Percentiles rank a stretch among this genome's conserved stretches.
phyloP scores from a whole-genome alignment of 2,797 vertebrate species.

The Spinus olivaceus region DNA sequence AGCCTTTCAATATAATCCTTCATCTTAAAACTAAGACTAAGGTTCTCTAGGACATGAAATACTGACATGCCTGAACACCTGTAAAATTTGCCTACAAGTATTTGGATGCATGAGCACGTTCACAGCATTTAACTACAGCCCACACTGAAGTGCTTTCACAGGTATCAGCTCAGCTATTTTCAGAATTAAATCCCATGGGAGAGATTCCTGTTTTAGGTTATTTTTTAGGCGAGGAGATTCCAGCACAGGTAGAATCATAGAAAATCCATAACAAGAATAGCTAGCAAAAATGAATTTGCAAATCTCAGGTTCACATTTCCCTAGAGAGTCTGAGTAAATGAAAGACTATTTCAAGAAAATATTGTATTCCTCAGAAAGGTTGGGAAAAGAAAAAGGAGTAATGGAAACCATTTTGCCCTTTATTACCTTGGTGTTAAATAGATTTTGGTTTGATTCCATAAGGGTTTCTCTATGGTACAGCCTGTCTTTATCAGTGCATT shows the following conservation, averaged over 20 bases:
- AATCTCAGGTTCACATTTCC: not conserved
- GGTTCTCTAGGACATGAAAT: not conserved
- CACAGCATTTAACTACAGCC: slow-evolving; percentile 19
- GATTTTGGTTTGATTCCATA: not conserved
- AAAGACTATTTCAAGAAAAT: not conserved
- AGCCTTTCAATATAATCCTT: not conserved
- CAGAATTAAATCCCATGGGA: slow-evolving; percentile 40
- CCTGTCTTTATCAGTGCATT: not conserved
- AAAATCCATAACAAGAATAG: slow-evolving; percentile 27
- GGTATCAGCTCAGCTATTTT: slow-evolving; percentile 28
- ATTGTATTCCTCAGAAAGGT: not conserved
- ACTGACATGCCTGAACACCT: not conserved
- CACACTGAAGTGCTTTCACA: slow-evolving; percentile 16
- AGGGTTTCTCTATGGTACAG: not conserved
- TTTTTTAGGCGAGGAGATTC: slow-evolving; percentile 20
- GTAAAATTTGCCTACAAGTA: slow-evolving; percentile 18
- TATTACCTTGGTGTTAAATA: not conserved
- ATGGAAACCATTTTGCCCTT: not conserved
- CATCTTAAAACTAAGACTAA: not conserved
- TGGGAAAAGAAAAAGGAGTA: not conserved
- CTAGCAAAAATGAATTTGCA: not conserved
- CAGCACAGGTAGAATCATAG: not conserved
- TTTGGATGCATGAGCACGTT: slow-evolving; percentile 5
- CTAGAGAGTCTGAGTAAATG: not conserved
- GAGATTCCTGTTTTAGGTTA: not conserved